phyloP scores from a whole-genome alignment of 2,113 vertebrate genomes.

The Limanda limanda region DNA sequence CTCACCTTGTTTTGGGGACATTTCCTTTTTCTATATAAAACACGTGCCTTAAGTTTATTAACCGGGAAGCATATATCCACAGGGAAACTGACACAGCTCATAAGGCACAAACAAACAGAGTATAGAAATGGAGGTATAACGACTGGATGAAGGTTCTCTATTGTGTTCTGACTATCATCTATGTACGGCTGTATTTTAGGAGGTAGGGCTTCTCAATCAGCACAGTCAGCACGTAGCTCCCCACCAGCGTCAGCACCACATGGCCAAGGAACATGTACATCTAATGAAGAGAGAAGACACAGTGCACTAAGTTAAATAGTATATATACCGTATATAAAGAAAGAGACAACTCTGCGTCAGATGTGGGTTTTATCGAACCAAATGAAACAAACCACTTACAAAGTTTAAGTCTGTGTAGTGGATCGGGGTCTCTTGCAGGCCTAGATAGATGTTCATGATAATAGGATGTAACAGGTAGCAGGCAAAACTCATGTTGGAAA shows the following conservation, averaged over 20 bases:
- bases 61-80: no score
- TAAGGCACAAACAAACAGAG: no score
- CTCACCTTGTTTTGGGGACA: no score
- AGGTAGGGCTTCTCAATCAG: slow-evolving; percentile 84
- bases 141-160: not conserved
- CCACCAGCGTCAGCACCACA: slow-evolving; percentile 76
- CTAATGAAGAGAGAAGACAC: slow-evolving; percentile 58
- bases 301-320: not conserved
- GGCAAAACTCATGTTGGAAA: slow-evolving; percentile 87
- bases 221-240: slow-evolving; percentile 79
- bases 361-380: no score
- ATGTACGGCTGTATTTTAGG: slow-evolving; percentile 50
- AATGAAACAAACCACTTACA: slow-evolving; percentile 74
- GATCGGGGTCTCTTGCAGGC: slow-evolving; percentile 85
- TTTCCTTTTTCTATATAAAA: no score
- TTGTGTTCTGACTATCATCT: slow-evolving; percentile 12
- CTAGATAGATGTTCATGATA: slow-evolving; percentile 84
- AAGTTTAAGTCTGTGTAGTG: slow-evolving; percentile 87
- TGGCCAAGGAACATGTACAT: slow-evolving; percentile 88
- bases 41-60: no score
- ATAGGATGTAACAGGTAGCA: slow-evolving; percentile 87
- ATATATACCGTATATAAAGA: not conserved
- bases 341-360: not conserved
- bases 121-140: no score
- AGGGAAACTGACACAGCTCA: no score